Evolutionary conservation across 2,797 vertebrate genomes (phyloP).

Genomic region (Sebastes iracundus): DNA sequence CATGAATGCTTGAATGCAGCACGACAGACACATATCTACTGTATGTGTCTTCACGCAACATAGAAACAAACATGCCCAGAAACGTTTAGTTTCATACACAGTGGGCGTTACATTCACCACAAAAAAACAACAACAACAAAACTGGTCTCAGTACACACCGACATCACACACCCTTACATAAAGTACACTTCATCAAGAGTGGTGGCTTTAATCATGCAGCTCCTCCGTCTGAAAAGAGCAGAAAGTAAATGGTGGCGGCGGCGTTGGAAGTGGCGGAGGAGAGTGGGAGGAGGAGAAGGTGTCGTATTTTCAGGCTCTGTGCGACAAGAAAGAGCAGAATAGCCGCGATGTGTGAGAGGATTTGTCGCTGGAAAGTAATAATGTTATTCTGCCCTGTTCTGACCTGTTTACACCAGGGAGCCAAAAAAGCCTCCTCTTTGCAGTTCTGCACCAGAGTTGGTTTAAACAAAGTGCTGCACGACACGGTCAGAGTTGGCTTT

Average conservation of each 20-base stretch:
- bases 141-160: neutral
- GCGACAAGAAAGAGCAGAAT: constrained; percentile 11
- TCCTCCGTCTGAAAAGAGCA: constrained; percentile 9
- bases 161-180: neutral
- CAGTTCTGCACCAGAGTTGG: neutral
- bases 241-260: constrained; percentile 23
- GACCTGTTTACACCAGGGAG: constrained; percentile 19
- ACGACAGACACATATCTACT: constrained; percentile 1
- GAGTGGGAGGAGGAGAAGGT: constrained; percentile 21
- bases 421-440: neutral
- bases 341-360: constrained; percentile 4
- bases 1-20: constrained; percentile 37
- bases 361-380: constrained; percentile 27
- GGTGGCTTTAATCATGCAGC: constrained; percentile 6
- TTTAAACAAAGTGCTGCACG: neutral
- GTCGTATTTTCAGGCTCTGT: constrained; percentile 21
- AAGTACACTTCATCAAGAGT: neutral
- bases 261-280: neutral
- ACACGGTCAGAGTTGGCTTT: neutral
- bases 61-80: neutral
- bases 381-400: constrained; percentile 24
- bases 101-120: neutral
- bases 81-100: neutral
- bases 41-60: neutral
- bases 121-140: neutral